Conservation (phyloP, 35 echinoderm and acorn worm species). For the Ptychodera flava region DNA sequence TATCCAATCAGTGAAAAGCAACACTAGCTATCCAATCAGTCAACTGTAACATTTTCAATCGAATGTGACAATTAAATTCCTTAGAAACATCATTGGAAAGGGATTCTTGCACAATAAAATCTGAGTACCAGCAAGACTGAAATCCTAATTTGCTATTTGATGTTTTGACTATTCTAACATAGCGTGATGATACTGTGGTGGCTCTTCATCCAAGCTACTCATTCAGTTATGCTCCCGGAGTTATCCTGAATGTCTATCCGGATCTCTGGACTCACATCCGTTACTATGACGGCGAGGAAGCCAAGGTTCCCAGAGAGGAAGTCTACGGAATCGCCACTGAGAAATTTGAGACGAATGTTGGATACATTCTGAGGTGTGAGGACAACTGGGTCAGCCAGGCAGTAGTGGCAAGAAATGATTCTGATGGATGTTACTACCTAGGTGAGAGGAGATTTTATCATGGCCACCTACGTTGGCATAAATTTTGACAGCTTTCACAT, state of each 20-base stretch:
- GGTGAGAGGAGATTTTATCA: slow-evolving; percentile 49
- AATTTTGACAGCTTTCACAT: no score
- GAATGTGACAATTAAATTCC: no score
- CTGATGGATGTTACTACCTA: slow-evolving; percentile 57
- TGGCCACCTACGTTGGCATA: no score
- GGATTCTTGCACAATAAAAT: no score
- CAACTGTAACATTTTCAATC: no score
- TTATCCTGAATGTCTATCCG: slow-evolving; percentile 35
- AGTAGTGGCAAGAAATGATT: slow-evolving; percentile 71
- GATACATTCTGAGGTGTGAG: slow-evolving; percentile 57
- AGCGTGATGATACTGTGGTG: slow-evolving; percentile 63
- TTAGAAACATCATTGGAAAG: no score
- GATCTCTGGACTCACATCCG: slow-evolving; percentile 82
- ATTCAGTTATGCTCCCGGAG: slow-evolving; percentile 66
- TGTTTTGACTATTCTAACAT: no score
- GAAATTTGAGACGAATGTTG: slow-evolving; percentile 36
- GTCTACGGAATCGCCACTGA: slow-evolving; percentile 51
- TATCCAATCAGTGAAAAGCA: no score
- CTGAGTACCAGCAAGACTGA: no score
- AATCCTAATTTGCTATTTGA: no score
- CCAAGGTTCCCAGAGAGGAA: slow-evolving; percentile 81
- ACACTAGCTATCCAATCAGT: no score
- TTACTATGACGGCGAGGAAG: slow-evolving; percentile 72
- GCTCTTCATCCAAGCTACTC: slow-evolving; percentile 77
- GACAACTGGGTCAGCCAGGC: slow-evolving; percentile 69